Conservation (phyloP, 2,797 vertebrate genomes). For the Enteromius treurensis region DNA sequence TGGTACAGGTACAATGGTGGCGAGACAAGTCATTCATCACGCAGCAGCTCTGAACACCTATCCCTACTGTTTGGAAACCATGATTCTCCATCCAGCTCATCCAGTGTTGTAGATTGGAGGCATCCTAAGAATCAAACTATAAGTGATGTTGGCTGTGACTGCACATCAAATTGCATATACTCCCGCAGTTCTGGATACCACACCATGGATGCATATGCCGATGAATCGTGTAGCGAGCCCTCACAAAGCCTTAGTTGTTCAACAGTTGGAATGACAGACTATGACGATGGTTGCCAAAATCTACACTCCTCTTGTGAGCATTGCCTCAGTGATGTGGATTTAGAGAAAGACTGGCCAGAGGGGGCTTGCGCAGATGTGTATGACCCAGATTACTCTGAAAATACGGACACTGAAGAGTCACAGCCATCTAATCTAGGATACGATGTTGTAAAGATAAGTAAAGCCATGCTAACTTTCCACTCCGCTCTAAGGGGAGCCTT, state of each 20-base stretch:
- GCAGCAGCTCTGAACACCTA: constrained; percentile 78
- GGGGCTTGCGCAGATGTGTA: constrained; percentile 57
- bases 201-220: constrained; percentile 70
- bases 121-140: constrained; percentile 53
- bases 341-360: constrained; percentile 71
- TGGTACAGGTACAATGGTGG: constrained; percentile 71
- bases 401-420: constrained; percentile 70
- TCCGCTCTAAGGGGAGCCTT: constrained; percentile 89
- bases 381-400: constrained; percentile 67
- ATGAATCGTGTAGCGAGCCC: constrained; percentile 68
- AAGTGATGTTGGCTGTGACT: constrained; percentile 69
- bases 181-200: constrained; percentile 77
- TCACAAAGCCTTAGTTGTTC: constrained; percentile 77
- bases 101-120: constrained; percentile 68
- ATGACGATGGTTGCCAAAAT: constrained; percentile 70
- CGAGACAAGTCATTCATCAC: constrained; percentile 73
- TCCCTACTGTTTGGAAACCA: constrained; percentile 76
- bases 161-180: constrained; percentile 72
- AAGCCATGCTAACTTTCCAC: constrained; percentile 85
- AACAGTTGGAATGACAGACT: constrained; percentile 74
- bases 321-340: constrained; percentile 66
- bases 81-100: constrained; percentile 71
- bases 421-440: constrained; percentile 78
- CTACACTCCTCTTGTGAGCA: constrained; percentile 69
- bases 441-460: constrained; percentile 84